Percentiles rank a stretch among this genome's conserved stretches.
Conservation (phyloP, 2,888 invertebrate genomes). For the Nesidiocoris tenuis region DNA sequence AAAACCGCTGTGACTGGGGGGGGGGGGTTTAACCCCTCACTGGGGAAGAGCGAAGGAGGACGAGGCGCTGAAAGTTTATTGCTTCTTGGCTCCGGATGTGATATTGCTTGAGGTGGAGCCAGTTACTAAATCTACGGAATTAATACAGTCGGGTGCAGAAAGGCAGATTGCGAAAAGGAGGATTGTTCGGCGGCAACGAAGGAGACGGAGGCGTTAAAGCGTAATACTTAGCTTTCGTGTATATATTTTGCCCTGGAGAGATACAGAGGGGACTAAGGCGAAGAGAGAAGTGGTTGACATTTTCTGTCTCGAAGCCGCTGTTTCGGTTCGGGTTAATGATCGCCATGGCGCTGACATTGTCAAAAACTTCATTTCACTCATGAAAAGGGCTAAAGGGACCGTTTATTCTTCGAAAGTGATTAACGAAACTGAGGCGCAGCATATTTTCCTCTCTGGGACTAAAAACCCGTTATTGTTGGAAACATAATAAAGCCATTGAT, state of each 20-base stretch:
- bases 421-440: too few relatives aligned
- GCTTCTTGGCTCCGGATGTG: constrained; percentile 36
- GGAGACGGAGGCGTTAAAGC: not conserved
- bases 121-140: constrained; percentile 37
- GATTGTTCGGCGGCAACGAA: not conserved
- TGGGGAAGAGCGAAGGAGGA: not conserved
- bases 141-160: constrained; percentile 19
- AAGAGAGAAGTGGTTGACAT: not conserved
- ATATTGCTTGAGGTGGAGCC: constrained; percentile 37
- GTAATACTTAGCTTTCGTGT: not conserved
- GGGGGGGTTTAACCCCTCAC: not conserved
- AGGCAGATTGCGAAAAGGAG: not conserved
- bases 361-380: not conserved
- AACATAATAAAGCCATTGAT: too few relatives aligned
- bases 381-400: not conserved
- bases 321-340: not conserved
- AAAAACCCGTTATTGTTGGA: too few relatives aligned
- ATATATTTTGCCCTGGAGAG: not conserved
- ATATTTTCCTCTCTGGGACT: too few relatives aligned
- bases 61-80: constrained; percentile 35
- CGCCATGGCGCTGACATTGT: not conserved
- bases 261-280: not conserved
- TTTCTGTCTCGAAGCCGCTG: not conserved
- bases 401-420: not conserved
- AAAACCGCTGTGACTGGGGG: too few relatives aligned